Percentiles rank a stretch among this genome's conserved stretches.
Evolutionary conservation across 64 coral and sea anemone genomes (phyloP).

Genomic region (Anthopleura sola): DNA sequence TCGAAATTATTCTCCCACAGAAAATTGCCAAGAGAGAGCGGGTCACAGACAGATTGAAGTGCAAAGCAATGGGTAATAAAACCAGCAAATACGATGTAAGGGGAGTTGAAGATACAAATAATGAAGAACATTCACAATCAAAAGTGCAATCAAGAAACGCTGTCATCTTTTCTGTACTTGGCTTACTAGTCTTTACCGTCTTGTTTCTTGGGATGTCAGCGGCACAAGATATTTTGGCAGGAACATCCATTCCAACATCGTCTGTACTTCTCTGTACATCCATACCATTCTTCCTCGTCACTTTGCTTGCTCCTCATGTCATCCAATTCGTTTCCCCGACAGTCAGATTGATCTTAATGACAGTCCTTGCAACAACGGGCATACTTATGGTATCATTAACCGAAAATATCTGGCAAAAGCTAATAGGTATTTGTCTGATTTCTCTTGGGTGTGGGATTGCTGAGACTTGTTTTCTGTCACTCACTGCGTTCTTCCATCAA

Average conservation of each 20-base stretch:
- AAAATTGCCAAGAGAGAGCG: neutral
- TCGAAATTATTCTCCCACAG: neutral
- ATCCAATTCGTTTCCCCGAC: constrained; percentile 4
- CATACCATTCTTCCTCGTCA: constrained; percentile 35
- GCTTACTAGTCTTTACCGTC: constrained; percentile 41
- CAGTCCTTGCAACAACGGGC: constrained; percentile 10
- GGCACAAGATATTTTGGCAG: constrained; percentile 48
- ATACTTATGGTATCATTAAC: constrained; percentile 27
- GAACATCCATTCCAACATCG: constrained; percentile 31
- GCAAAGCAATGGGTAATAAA: neutral
- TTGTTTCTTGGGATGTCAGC: constrained; percentile 40
- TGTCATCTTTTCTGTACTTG: constrained; percentile 33
- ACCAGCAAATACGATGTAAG: neutral
- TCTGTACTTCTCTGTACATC: constrained; percentile 32
- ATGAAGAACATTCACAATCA: neutral
- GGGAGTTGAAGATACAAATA: neutral
- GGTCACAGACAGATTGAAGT: neutral
- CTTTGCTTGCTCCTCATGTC: constrained; percentile 10
- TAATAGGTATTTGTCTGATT: constrained; percentile 14
- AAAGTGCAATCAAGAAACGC: neutral
- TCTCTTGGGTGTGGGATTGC: constrained; percentile 28
- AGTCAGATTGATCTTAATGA: neutral
- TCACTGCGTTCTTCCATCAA: constrained; percentile 34
- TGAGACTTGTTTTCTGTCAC: constrained; percentile 36
- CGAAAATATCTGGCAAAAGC: neutral